Percentiles rank a stretch among this genome's conserved stretches.
Conservation (phyloP, 1,140 invertebrate species). For the Zaprionus lachaisei region DNA sequence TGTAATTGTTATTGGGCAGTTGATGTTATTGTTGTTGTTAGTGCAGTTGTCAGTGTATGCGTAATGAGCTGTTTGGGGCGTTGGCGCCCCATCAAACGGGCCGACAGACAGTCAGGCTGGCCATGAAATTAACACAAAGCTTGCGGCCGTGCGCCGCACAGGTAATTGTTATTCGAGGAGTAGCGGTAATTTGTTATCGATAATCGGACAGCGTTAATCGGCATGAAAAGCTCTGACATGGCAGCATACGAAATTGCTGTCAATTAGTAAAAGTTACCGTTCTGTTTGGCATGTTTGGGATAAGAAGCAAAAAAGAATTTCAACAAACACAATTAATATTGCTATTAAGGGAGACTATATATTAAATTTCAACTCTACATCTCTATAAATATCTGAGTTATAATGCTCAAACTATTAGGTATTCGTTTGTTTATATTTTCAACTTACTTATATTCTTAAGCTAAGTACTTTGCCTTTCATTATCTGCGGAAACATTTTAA, state of each 20-base stretch:
- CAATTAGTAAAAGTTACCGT: not conserved
- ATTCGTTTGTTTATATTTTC: too few relatives aligned
- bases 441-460: too few relatives aligned
- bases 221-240: slow-evolving; percentile 9
- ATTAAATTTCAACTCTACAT: too few relatives aligned
- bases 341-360: too few relatives aligned
- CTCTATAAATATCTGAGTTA: too few relatives aligned
- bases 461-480: too few relatives aligned
- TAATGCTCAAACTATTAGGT: too few relatives aligned
- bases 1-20: slow-evolving; percentile 30
- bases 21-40: slow-evolving; percentile 8
- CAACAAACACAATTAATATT: too few relatives aligned
- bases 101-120: slow-evolving; percentile 18
- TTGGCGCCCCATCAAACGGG: slow-evolving; percentile 29
- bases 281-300: too few relatives aligned
- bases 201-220: slow-evolving; percentile 21
- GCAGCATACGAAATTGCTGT: not conserved
- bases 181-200: slow-evolving; percentile 34
- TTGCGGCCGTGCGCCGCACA: slow-evolving; percentile 16
- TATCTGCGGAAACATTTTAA: too few relatives aligned
- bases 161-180: slow-evolving; percentile 48
- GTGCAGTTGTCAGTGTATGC: slow-evolving; percentile 35
- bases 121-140: slow-evolving; percentile 44
- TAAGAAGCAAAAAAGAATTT: too few relatives aligned
- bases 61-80: slow-evolving; percentile 57